These are phyloP conservation scores for Mustela nigripes DNA, from an alignment of 2,113 vertebrate species.

Conservation along the genomic window DNA sequence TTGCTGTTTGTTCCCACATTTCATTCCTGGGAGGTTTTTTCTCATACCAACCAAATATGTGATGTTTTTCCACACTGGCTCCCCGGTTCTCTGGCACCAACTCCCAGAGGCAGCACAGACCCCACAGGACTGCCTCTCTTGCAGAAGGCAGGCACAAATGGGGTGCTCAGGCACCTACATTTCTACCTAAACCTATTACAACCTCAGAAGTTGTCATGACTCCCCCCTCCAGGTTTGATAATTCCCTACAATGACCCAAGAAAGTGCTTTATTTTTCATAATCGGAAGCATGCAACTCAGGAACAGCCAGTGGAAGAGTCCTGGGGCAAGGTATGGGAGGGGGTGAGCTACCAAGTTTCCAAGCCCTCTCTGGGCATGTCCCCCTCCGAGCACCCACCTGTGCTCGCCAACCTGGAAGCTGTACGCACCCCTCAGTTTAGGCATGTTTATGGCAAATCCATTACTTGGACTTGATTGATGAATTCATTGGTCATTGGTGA, in stretches of 20 bases:
- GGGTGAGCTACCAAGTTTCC: fast-evolving
- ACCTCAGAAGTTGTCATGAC: background rate
- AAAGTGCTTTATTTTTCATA: background rate
- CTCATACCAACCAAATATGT: background rate
- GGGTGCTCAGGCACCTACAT: background rate
- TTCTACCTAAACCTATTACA: background rate
- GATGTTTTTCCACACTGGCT: background rate
- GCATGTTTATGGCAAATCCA: background rate
- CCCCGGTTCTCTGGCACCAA: background rate
- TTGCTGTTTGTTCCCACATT: background rate
- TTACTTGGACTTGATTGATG: fast-evolving
- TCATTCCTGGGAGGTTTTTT: background rate
- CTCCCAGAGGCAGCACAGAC: background rate
- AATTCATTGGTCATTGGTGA: background rate
- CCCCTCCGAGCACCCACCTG: fast-evolving
- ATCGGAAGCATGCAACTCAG: background rate
- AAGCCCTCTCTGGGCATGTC: background rate
- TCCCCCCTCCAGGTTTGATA: background rate
- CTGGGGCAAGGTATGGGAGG: background rate
- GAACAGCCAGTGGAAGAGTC: background rate
- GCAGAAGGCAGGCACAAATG: background rate
- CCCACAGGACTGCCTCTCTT: background rate
- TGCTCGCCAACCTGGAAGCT: background rate
- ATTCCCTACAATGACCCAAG: background rate
- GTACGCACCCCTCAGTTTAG: background rate